Conservation (phyloP, 2,797 vertebrate genomes). For the Hapalemur alaotrensis region DNA sequence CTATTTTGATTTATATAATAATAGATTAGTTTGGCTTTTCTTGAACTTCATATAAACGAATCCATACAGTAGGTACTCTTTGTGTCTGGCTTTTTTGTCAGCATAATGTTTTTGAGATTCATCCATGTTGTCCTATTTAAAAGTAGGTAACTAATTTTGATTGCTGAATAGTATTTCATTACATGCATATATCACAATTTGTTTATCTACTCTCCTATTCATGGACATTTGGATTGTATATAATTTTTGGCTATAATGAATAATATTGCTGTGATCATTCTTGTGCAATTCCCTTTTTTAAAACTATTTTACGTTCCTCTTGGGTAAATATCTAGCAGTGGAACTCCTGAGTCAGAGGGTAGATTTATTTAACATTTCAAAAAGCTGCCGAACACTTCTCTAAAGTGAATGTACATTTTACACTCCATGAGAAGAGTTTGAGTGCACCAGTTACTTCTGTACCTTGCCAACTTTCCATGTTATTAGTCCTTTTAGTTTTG, state of each 20-base stretch:
- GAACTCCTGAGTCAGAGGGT: background rate
- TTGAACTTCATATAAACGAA: background rate
- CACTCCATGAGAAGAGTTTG: background rate
- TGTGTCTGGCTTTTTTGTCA: background rate
- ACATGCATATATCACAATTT: background rate
- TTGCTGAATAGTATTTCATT: background rate
- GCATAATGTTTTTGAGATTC: background rate
- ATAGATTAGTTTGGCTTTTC: background rate
- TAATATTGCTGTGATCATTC: background rate
- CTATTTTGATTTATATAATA: background rate
- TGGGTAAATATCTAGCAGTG: background rate
- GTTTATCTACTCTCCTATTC: background rate
- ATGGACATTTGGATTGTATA: background rate
- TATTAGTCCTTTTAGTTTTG: constrained; percentile 26
- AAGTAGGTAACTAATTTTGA: background rate
- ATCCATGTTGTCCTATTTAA: background rate
- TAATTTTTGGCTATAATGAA: background rate
- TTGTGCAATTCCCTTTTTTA: background rate
- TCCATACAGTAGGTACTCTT: background rate
- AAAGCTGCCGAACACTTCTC: background rate
- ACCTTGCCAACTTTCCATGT: background rate
- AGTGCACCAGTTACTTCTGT: background rate
- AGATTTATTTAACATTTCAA: background rate
- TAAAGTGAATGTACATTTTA: background rate
- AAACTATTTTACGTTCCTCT: background rate